Base-by-base conservation (phyloP, 2,888 invertebrate genomes). In the Smittia aterrima region DNA sequence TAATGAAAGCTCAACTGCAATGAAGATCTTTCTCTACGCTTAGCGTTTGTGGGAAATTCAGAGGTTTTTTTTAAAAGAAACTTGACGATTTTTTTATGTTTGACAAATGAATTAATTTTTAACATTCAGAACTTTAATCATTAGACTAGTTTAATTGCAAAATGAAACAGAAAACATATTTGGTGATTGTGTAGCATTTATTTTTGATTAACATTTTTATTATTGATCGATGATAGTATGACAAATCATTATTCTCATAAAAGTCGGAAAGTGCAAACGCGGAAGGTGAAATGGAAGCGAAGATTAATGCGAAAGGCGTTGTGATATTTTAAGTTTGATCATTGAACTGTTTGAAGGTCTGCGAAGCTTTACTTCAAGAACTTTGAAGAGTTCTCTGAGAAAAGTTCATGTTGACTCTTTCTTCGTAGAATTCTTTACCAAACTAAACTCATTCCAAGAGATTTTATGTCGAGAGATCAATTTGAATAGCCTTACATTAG, bases 171-270 rank as follows among this genome's bases (percentile, higher is more conserved):
- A 66, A 62, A 20, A 67, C 18, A 70, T 40, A 66, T 75, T 71
- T 76, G 76, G 76, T 76, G 76, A 76, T 76, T 75, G 76, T 75
- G 76, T 76, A 76, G 76, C 75, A 73, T 75, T 68, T 62, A 24
- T 75, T 74, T 47, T 47, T 47, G 47, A n/a, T 47, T 47, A 47
- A 47, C 16, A 47, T 72, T 67, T 72, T 72, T 47, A 75, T 68
- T 58, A 58, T 73, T 71, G 53, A 71, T 70, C 70, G 70, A 70
- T 70, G 70, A 70, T 70, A n/a, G n/a, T n/a, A 68, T 70, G 41
- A 70, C 70, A 70, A 47, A 54, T 54, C 54, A 70, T 70, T 47
- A n/a, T 68, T 22, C 16, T 58, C 58, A 58, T 58, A 20, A 22
- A 58, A 58, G 1, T 58, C 20, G 4, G 18, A 58, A 22, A 58